Conservation (phyloP, 2,888 invertebrate genomes). For the Scaptomyza caliginosa region DNA sequence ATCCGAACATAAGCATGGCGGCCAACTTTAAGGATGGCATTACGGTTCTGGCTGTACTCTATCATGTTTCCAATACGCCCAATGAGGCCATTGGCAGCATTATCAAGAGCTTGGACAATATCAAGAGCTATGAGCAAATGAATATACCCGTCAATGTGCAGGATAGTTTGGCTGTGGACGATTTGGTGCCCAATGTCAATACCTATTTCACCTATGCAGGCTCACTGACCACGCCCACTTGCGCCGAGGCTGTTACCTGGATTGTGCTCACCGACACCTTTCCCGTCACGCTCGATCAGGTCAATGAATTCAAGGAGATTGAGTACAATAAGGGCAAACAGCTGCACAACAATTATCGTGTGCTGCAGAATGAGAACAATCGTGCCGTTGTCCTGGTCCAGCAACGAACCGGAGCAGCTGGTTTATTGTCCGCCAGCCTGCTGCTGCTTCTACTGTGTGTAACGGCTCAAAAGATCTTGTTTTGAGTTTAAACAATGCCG, state of each 20-base stretch:
- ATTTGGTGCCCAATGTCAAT: conserved; percentile 85
- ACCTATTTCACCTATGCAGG: conserved; percentile 88
- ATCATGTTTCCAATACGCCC: conserved; percentile 84
- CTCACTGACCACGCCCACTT: conserved; percentile 90
- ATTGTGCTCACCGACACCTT: conserved; percentile 86
- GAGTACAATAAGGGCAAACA: conserved; percentile 80
- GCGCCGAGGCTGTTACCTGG: conserved; percentile 91
- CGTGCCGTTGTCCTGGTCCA: conserved; percentile 77
- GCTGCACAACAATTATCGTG: conserved; percentile 85
- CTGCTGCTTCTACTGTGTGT: conserved; percentile 49
- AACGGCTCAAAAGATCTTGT: conserved; percentile 8
- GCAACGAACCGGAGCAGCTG: conserved; percentile 38
- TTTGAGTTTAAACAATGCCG: conserved; percentile 4
- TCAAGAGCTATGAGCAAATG: conserved; percentile 70
- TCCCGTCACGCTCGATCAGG: conserved; percentile 85
- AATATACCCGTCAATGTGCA: conserved; percentile 69
- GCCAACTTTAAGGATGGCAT: conserved; percentile 86
- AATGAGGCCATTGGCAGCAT: conserved; percentile 80
- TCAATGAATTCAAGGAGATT: conserved; percentile 83
- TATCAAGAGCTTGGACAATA: conserved; percentile 68
- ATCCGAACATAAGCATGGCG: conserved; percentile 85
- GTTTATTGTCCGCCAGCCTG: conserved; percentile 30
- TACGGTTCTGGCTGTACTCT: conserved; percentile 87
- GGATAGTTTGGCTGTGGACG: conserved; percentile 69
- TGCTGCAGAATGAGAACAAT: conserved; percentile 74